These are phyloP conservation scores for Australoheros facetus DNA, from an alignment of 2,797 vertebrate species.

Conservation along the genomic window DNA sequence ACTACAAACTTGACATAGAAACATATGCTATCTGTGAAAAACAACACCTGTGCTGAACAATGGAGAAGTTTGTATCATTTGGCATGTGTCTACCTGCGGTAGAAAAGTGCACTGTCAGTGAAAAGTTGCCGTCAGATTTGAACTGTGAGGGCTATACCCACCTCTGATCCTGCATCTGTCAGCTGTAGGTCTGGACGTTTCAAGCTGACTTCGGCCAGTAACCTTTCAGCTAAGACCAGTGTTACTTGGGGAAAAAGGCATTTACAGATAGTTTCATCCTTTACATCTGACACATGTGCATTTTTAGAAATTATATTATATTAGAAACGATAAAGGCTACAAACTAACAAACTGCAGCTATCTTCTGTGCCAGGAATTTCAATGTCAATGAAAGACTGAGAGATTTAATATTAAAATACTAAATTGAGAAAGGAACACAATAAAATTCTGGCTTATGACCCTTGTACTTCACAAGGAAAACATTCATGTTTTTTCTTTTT, in stretches of 20 bases:
- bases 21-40: neutral
- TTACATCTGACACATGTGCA: neutral
- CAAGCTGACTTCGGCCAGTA: neutral
- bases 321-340: no score
- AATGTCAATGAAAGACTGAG: neutral
- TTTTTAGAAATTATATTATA: no score
- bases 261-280: neutral
- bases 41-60: slow-evolving; percentile 4
- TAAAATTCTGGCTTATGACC: no score
- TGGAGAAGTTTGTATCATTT: slow-evolving; percentile 23
- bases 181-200: slow-evolving; percentile 8
- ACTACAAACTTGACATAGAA: slow-evolving; percentile 1
- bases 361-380: neutral
- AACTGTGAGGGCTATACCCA: slow-evolving; percentile 1
- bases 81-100: slow-evolving; percentile 19
- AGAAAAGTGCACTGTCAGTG: slow-evolving; percentile 10
- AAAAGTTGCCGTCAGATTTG: slow-evolving; percentile 36
- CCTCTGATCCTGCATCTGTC: slow-evolving; percentile 2
- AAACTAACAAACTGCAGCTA: no score
- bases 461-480: no score
- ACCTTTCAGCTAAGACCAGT: neutral
- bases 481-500: no score
- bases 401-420: neutral
- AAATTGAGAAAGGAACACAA: neutral
- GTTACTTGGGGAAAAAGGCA: neutral